Evolutionary conservation across 2,113 vertebrate species (phyloP), one percentile per base, ranked within the genome.

Genomic region (Perca fluviatilis): DNA sequence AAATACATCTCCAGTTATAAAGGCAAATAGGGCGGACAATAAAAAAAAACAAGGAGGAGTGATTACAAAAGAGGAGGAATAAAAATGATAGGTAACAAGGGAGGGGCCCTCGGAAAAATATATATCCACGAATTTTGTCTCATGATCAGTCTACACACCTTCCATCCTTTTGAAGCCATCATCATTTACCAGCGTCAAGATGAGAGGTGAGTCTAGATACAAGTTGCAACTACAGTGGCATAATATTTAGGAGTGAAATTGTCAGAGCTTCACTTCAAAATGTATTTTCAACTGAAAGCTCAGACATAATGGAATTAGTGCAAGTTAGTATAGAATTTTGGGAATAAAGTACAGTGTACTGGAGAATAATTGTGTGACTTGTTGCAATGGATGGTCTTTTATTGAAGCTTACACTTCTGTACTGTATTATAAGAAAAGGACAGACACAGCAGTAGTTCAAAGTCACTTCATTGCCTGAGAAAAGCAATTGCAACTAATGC

Each of bases 121-220:
- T 93, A 94, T 90, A 95, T 61, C 10, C 70, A 66, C 2, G 3
- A 16, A 4, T 23, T 46, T 40, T 15, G 50, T 61, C 47, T 72
- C 21, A 2, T 23, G 21, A 14, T 14, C 46, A 82, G 43, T 83
- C 72, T 47, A 16, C 78, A 27, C 61, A 27, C 14, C 16, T 74
- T 69, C 36, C 58, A 11, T 73, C 65, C 76, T 40, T 56, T 61
- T 77, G 68, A 86, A 77, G n/a, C 62, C 56, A 15, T 65, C 56
- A 25, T 65, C 62, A 51, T 53, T 69, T 46, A 60, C 66, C 53
- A 86, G 63, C 85, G 19, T 84, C 82, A 66, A 63, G 78, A 96
- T 96, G 95, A 94, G 74, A 94, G 95, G 95, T 96, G 90, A 95
- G 94, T 75, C n/a, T 2, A 18, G 11, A 60, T 10, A 14, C 16